Percentiles rank a stretch among this genome's conserved stretches.
Evolutionary conservation across 2,113 vertebrate species (phyloP).

Genomic region (Chrysemys picta): DNA sequence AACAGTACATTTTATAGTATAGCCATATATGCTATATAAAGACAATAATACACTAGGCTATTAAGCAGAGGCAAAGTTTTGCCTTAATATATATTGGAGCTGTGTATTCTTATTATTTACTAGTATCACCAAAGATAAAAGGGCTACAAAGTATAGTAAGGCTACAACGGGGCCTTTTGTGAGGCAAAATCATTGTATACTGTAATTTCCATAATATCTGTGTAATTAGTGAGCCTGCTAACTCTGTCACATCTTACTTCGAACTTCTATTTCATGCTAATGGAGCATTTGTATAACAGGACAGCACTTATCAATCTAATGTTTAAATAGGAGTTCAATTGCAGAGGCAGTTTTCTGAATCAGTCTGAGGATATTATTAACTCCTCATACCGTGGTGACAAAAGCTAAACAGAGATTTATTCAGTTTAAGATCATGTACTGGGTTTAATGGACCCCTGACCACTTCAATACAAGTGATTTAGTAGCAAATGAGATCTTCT

Average conservation of each 20-base stretch:
- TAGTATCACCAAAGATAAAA: neutral
- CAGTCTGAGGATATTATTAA: conserved; percentile 31
- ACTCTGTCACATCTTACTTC: neutral
- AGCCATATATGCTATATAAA: neutral
- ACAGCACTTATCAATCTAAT: conserved; percentile 29
- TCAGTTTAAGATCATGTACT: neutral
- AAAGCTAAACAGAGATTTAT: conserved; percentile 38
- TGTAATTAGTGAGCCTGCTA: neutral
- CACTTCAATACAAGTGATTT: conserved; percentile 27
- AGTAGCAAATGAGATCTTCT: neutral
- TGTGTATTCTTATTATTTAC: neutral
- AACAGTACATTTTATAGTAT: neutral
- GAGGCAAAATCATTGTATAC: neutral
- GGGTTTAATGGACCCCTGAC: conserved; percentile 21
- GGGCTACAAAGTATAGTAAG: neutral
- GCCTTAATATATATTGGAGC: fast-evolving
- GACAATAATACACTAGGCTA: neutral
- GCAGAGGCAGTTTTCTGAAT: conserved; percentile 41
- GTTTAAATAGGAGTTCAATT: conserved; percentile 47
- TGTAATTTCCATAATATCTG: conserved; percentile 12
- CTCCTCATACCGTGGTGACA: neutral
- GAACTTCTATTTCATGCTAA: conserved; percentile 14
- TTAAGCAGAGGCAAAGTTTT: conserved; percentile 2
- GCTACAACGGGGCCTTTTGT: neutral
- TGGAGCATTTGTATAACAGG: conserved; percentile 35